Evolutionary conservation across 1,140 invertebrate species (phyloP).

Genomic region (Archivesica marissinica): DNA sequence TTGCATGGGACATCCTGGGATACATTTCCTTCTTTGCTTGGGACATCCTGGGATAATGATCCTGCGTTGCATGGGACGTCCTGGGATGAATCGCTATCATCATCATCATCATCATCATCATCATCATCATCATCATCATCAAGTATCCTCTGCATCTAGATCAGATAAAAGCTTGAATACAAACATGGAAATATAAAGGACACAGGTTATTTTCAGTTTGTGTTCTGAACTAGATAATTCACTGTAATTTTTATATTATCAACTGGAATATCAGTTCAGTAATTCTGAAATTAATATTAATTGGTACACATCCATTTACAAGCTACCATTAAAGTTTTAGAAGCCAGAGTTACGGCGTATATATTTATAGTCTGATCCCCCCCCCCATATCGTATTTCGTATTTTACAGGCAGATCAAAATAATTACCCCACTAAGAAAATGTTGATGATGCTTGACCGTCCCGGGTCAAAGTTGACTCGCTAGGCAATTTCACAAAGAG

Average conservation of each 20-base stretch:
- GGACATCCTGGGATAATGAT: neutral
- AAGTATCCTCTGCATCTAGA: constrained; percentile 33
- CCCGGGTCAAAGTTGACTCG: no score
- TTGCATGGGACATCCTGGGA: no score
- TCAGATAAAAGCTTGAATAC: neutral
- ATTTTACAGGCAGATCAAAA: no score
- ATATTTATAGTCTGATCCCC: no score
- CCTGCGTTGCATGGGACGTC: constrained; percentile 7
- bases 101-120: no score
- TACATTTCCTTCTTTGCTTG: no score
- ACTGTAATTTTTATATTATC: neutral
- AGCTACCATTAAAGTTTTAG: neutral
- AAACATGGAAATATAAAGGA: neutral
- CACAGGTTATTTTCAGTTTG: neutral
- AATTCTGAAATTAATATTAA: neutral
- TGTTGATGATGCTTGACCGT: no score
- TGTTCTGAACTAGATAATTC: neutral
- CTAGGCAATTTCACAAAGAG: no score
- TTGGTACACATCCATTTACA: neutral
- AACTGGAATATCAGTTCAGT: neutral
- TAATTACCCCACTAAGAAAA: no score
- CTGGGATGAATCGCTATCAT: constrained; percentile 51
- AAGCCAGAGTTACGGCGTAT: no score
- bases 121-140: no score
- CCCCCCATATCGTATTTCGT: no score